Conservation (phyloP, 2,113 vertebrate genomes). For the Syngnathus typhle region DNA sequence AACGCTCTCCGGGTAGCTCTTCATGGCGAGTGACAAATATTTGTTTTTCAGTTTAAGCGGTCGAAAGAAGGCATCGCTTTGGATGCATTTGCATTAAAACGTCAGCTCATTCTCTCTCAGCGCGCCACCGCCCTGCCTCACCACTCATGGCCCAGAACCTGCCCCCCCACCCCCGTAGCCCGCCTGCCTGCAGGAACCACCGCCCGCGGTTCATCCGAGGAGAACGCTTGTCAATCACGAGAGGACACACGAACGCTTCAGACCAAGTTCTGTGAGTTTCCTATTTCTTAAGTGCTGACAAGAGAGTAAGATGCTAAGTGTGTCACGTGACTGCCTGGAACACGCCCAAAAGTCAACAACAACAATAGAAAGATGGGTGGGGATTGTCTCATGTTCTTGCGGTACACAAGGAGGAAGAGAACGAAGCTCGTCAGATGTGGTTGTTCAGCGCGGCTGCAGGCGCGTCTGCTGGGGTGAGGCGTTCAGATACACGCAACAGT, state of each 20-base stretch:
- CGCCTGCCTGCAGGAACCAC: no score
- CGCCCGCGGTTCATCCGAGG: neutral
- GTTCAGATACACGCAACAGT: neutral
- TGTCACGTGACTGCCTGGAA: neutral
- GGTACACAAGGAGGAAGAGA: neutral
- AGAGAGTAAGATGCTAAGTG: neutral
- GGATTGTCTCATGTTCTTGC: neutral
- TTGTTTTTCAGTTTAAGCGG: neutral
- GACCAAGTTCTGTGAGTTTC: neutral
- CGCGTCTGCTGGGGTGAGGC: neutral
- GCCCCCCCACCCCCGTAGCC: no score
- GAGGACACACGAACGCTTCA: neutral
- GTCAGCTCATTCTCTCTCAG: neutral
- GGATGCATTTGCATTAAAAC: neutral
- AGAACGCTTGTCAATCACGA: neutral
- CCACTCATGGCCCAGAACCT: neutral
- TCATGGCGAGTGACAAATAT: constrained; percentile 29
- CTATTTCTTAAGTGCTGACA: neutral
- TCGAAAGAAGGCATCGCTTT: neutral
- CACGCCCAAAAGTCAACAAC: neutral
- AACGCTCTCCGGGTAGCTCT: constrained; percentile 63
- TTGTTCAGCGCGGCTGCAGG: neutral
- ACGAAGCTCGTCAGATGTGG: neutral
- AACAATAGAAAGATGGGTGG: neutral
- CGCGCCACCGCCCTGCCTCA: neutral